Conservation (phyloP, 2,113 vertebrate species). For the Chitala chitala region DNA sequence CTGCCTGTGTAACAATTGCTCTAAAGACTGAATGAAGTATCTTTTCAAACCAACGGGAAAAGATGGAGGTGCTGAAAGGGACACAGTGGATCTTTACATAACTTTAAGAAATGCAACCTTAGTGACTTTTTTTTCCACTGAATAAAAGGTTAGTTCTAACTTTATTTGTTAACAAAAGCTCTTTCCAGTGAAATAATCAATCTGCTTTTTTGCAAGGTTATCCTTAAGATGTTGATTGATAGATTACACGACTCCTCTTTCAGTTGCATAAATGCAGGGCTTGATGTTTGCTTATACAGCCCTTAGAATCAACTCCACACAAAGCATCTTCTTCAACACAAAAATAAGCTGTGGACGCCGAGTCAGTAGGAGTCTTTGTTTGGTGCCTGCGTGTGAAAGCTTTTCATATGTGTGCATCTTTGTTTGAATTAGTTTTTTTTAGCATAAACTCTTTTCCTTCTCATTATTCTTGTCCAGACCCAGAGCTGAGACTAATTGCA, state of each 20-base stretch:
- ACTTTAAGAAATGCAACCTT: too few species aligned
- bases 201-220: neutral
- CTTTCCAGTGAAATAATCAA: neutral
- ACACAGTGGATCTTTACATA: too few species aligned
- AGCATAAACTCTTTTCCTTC: neutral
- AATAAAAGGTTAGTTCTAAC: neutral
- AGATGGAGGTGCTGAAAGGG: neutral
- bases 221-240: neutral
- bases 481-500: too few species aligned
- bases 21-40: neutral
- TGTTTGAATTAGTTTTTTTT: neutral
- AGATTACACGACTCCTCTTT: neutral
- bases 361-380: too few species aligned
- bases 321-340: neutral
- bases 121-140: neutral
- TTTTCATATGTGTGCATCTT: neutral
- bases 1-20: neutral
- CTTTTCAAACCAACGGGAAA: neutral
- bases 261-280: neutral
- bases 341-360: too few species aligned
- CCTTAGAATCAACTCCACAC: neutral
- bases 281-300: neutral
- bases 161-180: neutral
- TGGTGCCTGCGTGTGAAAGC: too few species aligned
- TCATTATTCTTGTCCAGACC: neutral